Conservation (phyloP, 2,797 vertebrate genomes). For the Spinibarbus caldwelli region DNA sequence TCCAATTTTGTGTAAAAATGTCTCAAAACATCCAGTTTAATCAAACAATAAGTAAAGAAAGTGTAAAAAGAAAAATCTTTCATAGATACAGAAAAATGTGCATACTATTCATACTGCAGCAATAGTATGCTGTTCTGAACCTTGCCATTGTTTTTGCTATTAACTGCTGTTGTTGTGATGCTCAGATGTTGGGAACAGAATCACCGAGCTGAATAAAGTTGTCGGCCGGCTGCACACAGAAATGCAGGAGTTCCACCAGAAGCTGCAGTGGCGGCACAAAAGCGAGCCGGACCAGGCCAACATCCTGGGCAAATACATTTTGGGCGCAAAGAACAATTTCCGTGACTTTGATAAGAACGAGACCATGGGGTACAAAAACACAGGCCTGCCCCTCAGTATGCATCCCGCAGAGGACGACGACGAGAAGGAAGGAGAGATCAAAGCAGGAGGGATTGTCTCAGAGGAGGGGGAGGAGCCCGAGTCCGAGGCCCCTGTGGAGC, state of each 20-base stretch:
- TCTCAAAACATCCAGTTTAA: not conserved
- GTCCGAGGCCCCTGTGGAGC: constrained; percentile 9
- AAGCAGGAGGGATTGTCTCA: not conserved
- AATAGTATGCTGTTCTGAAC: not conserved
- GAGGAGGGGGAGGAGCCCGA: constrained; percentile 16
- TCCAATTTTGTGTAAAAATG: not conserved
- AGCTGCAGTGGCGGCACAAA: constrained; percentile 17
- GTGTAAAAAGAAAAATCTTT: not conserved
- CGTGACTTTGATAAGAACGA: constrained; percentile 63
- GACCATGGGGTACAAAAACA: constrained; percentile 38
- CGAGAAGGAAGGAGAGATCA: not conserved
- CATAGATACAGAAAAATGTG: not conserved
- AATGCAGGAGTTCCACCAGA: constrained; percentile 67
- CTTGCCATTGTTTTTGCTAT: not conserved
- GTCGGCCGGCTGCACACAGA: constrained; percentile 71
- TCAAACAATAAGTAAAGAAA: not conserved
- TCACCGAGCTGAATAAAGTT: constrained; percentile 77
- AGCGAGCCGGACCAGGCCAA: constrained; percentile 55
- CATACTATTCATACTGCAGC: not conserved
- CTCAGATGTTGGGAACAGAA: constrained; percentile 74
- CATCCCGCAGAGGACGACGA: constrained; percentile 26
- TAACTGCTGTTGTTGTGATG: constrained; percentile 6
- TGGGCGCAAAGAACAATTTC: constrained; percentile 73
- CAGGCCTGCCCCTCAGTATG: constrained; percentile 27
- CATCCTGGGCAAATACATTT: constrained; percentile 72